These are phyloP conservation scores for Poeciliopsis infans DNA, from an alignment of 2,797 vertebrate genomes.

Conservation along the genomic window DNA sequence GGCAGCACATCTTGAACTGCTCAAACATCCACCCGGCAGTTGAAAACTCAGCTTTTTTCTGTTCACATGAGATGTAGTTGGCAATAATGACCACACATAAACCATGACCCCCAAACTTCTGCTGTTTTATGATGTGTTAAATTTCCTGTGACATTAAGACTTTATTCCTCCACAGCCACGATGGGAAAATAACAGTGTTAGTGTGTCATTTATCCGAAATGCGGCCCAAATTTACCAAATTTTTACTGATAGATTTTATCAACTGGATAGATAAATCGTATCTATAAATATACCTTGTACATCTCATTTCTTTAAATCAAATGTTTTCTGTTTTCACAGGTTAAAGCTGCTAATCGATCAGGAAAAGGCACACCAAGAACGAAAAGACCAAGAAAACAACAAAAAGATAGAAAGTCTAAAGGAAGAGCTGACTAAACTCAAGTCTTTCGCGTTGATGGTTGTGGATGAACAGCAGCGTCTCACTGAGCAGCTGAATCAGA, in stretches of 20 bases:
- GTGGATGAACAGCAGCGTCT: slow-evolving; percentile 96
- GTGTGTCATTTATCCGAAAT: slow-evolving; percentile 47
- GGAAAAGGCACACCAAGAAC: slow-evolving; percentile 87
- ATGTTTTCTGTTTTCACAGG: slow-evolving; percentile 72
- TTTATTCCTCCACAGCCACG: slow-evolving; percentile 50
- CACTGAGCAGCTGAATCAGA: slow-evolving; percentile 86
- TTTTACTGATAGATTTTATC: too few relatives aligned
- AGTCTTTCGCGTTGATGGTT: slow-evolving; percentile 95
- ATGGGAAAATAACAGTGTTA: slow-evolving; percentile 59
- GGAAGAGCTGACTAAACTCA: slow-evolving; percentile 93
- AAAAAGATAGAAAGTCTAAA: slow-evolving; percentile 86
- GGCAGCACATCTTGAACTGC: slow-evolving; percentile 14
- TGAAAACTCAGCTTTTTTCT: slow-evolving; percentile 29
- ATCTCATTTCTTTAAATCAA: background rate
- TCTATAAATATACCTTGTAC: background rate
- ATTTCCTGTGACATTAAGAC: slow-evolving; percentile 75
- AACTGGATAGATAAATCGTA: too few relatives aligned
- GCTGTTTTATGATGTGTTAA: slow-evolving; percentile 66
- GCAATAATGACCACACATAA: slow-evolving; percentile 47
- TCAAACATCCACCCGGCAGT: slow-evolving; percentile 50
- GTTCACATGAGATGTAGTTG: slow-evolving; percentile 48
- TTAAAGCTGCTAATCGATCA: slow-evolving; percentile 93
- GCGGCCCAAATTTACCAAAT: slow-evolving; percentile 13
- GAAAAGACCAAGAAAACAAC: slow-evolving; percentile 89
- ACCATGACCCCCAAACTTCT: slow-evolving; percentile 45